A percentile compares a stretch with the other conserved stretches of the same genome.
phyloP scores from a whole-genome alignment of 2,888 invertebrate genomes.

The Ephialtes manifestator region DNA sequence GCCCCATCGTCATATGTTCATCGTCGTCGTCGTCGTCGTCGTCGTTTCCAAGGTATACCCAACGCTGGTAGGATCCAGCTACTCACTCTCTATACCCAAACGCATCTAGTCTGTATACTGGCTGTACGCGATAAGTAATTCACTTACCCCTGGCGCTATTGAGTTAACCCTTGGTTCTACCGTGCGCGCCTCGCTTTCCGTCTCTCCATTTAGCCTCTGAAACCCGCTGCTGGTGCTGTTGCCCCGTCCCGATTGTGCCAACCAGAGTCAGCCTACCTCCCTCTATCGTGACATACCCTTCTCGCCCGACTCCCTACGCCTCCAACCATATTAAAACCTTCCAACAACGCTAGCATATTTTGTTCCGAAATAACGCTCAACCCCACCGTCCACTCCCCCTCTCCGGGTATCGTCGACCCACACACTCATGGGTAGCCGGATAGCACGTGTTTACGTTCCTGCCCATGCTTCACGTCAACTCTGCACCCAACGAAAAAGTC shows the following conservation, averaged over 20 bases:
- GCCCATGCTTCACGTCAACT: conserved; percentile 39
- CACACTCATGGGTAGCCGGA: conserved; percentile 8
- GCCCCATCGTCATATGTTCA: conserved; percentile 28
- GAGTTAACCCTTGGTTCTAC: conserved; percentile 85
- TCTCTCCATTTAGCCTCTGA: conserved; percentile 83
- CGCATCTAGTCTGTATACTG: conserved; percentile 84
- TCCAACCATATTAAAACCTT: conserved; percentile 68
- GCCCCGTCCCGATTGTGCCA: conserved; percentile 67
- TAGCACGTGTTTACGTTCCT: neutral
- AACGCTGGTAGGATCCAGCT: conserved; percentile 56
- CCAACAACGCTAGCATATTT: conserved; percentile 52
- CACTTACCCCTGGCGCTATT: conserved; percentile 83
- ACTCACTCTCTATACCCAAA: conserved; percentile 80
- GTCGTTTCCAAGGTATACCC: conserved; percentile 58
- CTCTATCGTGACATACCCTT: conserved; percentile 11
- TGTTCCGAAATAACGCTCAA: conserved; percentile 53
- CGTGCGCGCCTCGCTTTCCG: conserved; percentile 73
- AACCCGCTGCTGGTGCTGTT: conserved; percentile 75
- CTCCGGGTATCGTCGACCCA: neutral
- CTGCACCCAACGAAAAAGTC: conserved; percentile 59
- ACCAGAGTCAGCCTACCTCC: conserved; percentile 65
- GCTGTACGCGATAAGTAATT: conserved; percentile 86
- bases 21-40: conserved; percentile 44
- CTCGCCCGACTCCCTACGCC: neutral
- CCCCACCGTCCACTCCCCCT: neutral